Base-by-base conservation (phyloP, 2,113 vertebrate genomes). In the Rhea pennata region DNA sequence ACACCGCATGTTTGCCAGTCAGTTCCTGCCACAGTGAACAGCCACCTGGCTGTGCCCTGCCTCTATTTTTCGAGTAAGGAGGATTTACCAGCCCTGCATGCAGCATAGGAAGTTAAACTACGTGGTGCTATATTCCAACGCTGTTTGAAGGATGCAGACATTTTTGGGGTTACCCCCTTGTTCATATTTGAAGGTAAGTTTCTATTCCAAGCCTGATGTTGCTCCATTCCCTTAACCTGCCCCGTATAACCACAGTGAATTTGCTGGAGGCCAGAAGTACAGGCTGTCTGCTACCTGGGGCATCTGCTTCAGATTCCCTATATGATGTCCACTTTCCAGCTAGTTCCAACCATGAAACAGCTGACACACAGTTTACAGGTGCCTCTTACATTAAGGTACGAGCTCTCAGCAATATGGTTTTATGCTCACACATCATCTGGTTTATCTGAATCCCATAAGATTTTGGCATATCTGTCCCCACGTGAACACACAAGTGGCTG, bases 51-150 rank as follows among this genome's bases (percentile, higher is more conserved):
- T 62, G 36, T 71, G 85, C 24, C 56, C 59, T 66, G 36, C 15
- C 6, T 3, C 16, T 19, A 17, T 20, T 39, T 83, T 62, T 59
- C n/a, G 20, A 26, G 20, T 21, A 59, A 87, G 46, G 27, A 82
- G 5, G 8, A 44, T 12, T 19, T 62, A 71, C 5, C 1, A 1
- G 17, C 13, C n/a, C 65, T 2, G 1, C 12, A 46, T 1, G 1
- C 5, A 4, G 80, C 27, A 6, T 4, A 42, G 44, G 44, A 73
- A 80, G 26, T 40, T 65, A 51, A 29, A 8, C 11, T 44, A 7
- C 36, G n/a, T 40, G 11, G 9, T 71, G 51, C 46, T 71, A 1
- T 29, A 72, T 67, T n/a, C 29, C 26, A 83, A 56, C 13, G 6
- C 17, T 62, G 5, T 33, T 82, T 29, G 46, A 85, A 76, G 23